These are phyloP conservation scores for Nanorana parkeri DNA, from an alignment of 2,113 vertebrate species.

Conservation along the genomic window DNA sequence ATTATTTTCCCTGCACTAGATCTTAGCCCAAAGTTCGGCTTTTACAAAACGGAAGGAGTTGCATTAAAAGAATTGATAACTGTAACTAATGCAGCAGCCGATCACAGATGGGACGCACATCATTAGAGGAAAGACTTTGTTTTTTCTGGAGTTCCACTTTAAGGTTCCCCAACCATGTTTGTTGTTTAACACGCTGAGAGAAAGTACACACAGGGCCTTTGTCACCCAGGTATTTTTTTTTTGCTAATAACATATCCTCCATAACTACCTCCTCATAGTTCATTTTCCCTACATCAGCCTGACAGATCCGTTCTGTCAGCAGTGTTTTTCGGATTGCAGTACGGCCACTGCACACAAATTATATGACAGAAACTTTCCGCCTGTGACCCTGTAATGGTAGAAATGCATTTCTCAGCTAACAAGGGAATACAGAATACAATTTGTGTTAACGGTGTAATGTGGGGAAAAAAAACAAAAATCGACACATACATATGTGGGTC, in stretches of 20 bases:
- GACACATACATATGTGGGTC: too few relatives aligned
- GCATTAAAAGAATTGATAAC: too few relatives aligned
- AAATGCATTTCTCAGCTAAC: constrained; percentile 50
- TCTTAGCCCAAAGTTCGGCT: too few relatives aligned
- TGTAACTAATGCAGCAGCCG: too few relatives aligned
- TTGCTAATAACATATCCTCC: constrained; percentile 22
- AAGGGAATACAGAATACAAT: constrained; percentile 48
- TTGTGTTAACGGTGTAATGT: constrained; percentile 41
- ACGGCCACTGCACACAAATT: constrained; percentile 42
- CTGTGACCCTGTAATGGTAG: constrained; percentile 43
- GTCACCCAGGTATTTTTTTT: background rate
- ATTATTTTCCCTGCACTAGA: too few relatives aligned
- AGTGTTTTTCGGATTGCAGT: constrained; percentile 31
- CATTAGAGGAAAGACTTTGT: too few relatives aligned
- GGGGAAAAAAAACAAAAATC: background rate
- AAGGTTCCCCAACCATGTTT: background rate
- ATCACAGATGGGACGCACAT: too few relatives aligned
- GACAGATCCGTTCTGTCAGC: constrained; percentile 45
- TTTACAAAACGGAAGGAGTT: too few relatives aligned
- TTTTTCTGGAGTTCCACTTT: background rate
- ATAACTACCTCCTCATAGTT: constrained; percentile 40
- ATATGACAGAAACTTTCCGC: constrained; percentile 46
- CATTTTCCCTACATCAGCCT: constrained; percentile 46
- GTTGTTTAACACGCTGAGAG: background rate
- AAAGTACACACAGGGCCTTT: background rate